phyloP scores from a whole-genome alignment of 2,797 vertebrate genomes.

The Microcaecilia unicolor region DNA sequence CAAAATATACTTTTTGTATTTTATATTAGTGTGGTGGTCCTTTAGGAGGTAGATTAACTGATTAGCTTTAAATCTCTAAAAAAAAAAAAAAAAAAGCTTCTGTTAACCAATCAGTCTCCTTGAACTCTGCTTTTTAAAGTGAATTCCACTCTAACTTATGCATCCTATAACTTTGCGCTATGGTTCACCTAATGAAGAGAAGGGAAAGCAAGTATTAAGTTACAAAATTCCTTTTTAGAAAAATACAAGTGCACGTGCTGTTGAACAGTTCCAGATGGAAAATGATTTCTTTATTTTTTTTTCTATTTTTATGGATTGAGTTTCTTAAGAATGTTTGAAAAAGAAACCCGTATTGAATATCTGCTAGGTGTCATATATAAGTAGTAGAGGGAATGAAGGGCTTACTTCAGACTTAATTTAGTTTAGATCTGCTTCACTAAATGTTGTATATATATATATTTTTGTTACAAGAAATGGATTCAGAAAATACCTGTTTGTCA shows the following conservation, averaged over 20 bases:
- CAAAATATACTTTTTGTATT: too few relatives aligned
- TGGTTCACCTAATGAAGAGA: slow-evolving; percentile 8
- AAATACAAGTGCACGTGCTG: slow-evolving; percentile 30
- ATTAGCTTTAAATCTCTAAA: not conserved
- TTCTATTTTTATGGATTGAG: slow-evolving; percentile 29
- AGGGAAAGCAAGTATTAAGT: slow-evolving; percentile 31
- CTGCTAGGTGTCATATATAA: not conserved
- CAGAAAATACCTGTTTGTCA: too few relatives aligned
- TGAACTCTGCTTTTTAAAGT: not conserved
- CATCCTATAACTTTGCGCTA: slow-evolving; percentile 3
- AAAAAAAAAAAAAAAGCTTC: too few relatives aligned
- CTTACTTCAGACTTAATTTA: too few relatives aligned
- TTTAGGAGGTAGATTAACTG: too few relatives aligned
- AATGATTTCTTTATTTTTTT: slow-evolving; percentile 30
- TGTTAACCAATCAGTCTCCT: not conserved
- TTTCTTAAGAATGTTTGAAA: slow-evolving; percentile 27
- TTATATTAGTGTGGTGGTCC: too few relatives aligned
- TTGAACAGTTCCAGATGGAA: slow-evolving; percentile 57
- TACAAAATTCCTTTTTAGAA: slow-evolving; percentile 34
- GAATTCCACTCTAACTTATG: not conserved
- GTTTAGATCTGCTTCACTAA: too few relatives aligned
- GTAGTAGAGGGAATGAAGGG: not conserved
- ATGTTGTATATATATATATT: too few relatives aligned
- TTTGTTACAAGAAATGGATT: too few relatives aligned
- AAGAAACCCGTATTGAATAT: not conserved